Conservation (phyloP, 2,113 vertebrate species). For the Myxocyprinus asiaticus region DNA sequence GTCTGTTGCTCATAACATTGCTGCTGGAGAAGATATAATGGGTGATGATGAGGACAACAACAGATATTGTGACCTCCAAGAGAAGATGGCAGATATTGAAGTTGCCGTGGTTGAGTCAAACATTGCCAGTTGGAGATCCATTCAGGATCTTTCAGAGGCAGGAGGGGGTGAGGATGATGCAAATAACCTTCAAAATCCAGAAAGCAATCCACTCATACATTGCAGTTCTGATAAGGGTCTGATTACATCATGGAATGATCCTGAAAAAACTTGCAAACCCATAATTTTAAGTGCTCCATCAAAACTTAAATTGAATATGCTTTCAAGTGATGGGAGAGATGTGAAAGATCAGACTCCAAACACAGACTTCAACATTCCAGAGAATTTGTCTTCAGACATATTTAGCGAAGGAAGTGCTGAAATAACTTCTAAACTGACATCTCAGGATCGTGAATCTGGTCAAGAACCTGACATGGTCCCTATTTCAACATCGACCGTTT, state of each 20-base stretch:
- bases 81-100: conserved; percentile 63
- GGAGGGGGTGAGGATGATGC: conserved; percentile 74
- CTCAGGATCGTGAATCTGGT: conserved; percentile 42
- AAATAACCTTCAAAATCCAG: conserved; percentile 71
- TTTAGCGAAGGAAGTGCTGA: conserved; percentile 35
- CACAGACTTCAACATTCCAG: conserved; percentile 59
- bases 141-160: conserved; percentile 75
- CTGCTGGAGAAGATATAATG: conserved; percentile 58
- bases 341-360: conserved; percentile 57
- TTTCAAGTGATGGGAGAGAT: conserved; percentile 70
- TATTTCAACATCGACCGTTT: conserved; percentile 20
- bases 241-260: conserved; percentile 60
- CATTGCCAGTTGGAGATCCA: conserved; percentile 70
- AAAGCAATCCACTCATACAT: conserved; percentile 54
- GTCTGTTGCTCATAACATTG: conserved; percentile 57
- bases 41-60: conserved; percentile 72
- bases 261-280: conserved; percentile 57
- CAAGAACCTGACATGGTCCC: conserved; percentile 50
- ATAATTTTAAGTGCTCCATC: conserved; percentile 57
- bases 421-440: conserved; percentile 23
- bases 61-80: conserved; percentile 58
- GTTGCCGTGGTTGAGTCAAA: conserved; percentile 68
- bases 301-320: conserved; percentile 71
- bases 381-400: conserved; percentile 70
- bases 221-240: conserved; percentile 52